Conservation (phyloP, 2,797 vertebrate species). For the Gallirallus australis region DNA sequence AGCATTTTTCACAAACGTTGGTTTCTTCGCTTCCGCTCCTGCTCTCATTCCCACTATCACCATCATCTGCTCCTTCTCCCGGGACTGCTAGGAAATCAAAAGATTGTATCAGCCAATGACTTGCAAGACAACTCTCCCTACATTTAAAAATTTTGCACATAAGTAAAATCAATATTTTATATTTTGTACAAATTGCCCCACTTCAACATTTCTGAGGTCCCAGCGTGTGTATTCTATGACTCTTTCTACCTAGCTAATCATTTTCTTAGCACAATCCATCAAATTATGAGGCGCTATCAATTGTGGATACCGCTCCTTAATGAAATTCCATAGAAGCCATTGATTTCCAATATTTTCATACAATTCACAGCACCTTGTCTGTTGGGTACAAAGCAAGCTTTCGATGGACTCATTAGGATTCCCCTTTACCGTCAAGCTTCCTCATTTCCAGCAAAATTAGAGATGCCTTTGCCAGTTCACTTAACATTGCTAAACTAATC, state of each 20-base stretch:
- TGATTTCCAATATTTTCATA: slow-evolving; percentile 99
- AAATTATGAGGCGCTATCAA: slow-evolving; percentile 99
- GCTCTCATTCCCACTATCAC: slow-evolving; percentile 94
- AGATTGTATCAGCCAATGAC: slow-evolving; percentile 81
- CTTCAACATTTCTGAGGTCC: slow-evolving; percentile 90
- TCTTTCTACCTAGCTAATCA: slow-evolving; percentile 95
- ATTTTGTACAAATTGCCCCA: slow-evolving; percentile 94
- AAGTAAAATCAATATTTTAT: slow-evolving; percentile 94
- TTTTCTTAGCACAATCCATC: slow-evolving; percentile 99
- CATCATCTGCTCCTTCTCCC: slow-evolving; percentile 91
- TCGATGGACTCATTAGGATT: slow-evolving; percentile 98
- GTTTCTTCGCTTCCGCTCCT: slow-evolving; percentile 96
- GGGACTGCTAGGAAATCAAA: slow-evolving; percentile 87
- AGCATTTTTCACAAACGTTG: slow-evolving; percentile 95
- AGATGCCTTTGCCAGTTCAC: slow-evolving; percentile 90
- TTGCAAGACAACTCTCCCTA: slow-evolving; percentile 79
- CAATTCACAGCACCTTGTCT: slow-evolving; percentile 94
- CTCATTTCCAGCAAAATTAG: slow-evolving; percentile 95
- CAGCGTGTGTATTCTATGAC: slow-evolving; percentile 83
- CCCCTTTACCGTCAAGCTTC: slow-evolving; percentile 90
- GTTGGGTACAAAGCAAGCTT: slow-evolving; percentile 95
- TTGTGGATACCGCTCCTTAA: slow-evolving; percentile 98
- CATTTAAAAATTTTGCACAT: slow-evolving; percentile 86
- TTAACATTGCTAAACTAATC: slow-evolving; percentile 89
- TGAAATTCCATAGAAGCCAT: slow-evolving; percentile 99